phyloP scores from a whole-genome alignment of 2,113 vertebrate genomes.

The Microtus richardsoni region DNA sequence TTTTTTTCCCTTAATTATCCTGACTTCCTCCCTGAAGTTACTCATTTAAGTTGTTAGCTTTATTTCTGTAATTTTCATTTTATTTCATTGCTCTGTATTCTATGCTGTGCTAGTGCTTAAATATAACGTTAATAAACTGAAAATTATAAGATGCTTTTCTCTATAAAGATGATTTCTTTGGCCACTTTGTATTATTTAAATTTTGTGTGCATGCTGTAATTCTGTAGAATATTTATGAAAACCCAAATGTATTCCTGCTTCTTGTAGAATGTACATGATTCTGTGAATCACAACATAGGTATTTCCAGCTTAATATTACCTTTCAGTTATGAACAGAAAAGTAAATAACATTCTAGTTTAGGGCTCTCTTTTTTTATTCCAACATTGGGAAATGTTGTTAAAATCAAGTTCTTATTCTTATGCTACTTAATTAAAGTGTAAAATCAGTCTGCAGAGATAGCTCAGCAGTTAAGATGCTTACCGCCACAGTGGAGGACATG shows the following conservation, averaged over 20 bases:
- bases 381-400: background rate
- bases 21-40: background rate
- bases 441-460: background rate
- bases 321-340: background rate
- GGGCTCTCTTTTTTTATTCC: background rate
- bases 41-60: background rate
- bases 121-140: background rate
- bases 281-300: background rate
- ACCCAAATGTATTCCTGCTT: background rate
- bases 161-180: background rate
- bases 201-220: background rate
- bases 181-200: background rate
- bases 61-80: background rate
- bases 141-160: background rate
- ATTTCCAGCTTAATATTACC: background rate
- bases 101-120: background rate
- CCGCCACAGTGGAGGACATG: background rate
- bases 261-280: background rate
- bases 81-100: background rate
- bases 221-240: background rate
- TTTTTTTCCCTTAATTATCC: background rate
- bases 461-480: background rate
- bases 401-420: background rate
- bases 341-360: background rate
- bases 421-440: constrained; percentile 2